phyloP scores from a whole-genome alignment of 1,140 invertebrate species.

The Eumeta japonica region DNA sequence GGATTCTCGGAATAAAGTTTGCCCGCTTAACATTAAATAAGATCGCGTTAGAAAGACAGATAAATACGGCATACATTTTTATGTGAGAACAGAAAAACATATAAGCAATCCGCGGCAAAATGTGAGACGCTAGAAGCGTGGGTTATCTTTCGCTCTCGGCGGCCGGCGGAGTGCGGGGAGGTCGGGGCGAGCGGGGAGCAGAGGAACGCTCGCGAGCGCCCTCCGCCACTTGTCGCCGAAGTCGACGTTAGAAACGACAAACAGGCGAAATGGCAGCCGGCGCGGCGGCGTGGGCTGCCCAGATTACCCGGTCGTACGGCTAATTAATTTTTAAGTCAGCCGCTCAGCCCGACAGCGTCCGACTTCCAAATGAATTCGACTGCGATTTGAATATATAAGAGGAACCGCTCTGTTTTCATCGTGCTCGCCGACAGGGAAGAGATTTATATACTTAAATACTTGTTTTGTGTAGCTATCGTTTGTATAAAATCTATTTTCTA shows the following conservation, averaged over 20 bases:
- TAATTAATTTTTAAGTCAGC: slow-evolving; percentile 59
- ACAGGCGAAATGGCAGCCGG: slow-evolving; percentile 21
- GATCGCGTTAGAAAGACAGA: slow-evolving; percentile 39
- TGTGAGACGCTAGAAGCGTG: slow-evolving; percentile 30
- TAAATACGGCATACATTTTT: slow-evolving; percentile 46
- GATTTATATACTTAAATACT: background rate
- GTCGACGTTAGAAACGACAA: slow-evolving; percentile 25
- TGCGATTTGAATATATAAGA: slow-evolving; percentile 43
- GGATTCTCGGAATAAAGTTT: slow-evolving; percentile 38
- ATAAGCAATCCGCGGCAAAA: slow-evolving; percentile 29
- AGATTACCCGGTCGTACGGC: slow-evolving; percentile 56
- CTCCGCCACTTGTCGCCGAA: slow-evolving; percentile 14
- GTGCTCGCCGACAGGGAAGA: background rate
- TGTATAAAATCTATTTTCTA: slow-evolving; percentile 14
- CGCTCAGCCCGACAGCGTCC: slow-evolving; percentile 31
- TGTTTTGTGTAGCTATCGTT: slow-evolving; percentile 1
- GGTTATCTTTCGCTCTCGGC: too few relatives aligned
- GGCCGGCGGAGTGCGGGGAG: slow-evolving; percentile 21
- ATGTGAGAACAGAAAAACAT: slow-evolving; percentile 32
- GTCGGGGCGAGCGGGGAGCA: too few relatives aligned
- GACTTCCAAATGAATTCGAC: slow-evolving; percentile 39
- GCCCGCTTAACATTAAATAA: slow-evolving; percentile 43
- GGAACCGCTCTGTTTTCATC: slow-evolving; percentile 17
- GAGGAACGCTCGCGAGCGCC: background rate
- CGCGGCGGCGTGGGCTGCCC: slow-evolving; percentile 35